These are phyloP conservation scores for Perdita meconis DNA, from an alignment of 2,888 invertebrate species.

Conservation along the genomic window DNA sequence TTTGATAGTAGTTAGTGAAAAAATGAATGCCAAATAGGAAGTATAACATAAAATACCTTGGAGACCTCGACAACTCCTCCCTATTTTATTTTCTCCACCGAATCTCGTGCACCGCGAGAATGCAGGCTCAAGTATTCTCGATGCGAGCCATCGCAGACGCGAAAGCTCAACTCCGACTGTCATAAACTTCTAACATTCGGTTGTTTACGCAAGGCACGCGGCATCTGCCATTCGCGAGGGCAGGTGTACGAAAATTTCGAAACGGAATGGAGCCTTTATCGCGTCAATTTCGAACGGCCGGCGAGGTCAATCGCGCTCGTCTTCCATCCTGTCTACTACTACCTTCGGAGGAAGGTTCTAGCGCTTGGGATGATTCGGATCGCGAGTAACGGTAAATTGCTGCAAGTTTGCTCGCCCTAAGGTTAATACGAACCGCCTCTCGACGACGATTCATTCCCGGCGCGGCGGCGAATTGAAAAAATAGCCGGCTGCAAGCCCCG, in stretches of 20 bases:
- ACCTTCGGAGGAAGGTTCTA: neutral
- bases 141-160: neutral
- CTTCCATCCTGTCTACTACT: neutral
- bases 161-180: neutral
- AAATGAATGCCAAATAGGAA: no score
- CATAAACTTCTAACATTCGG: neutral
- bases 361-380: conserved; percentile 18
- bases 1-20: no score
- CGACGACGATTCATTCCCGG: neutral
- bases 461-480: no score
- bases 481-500: no score
- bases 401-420: conserved; percentile 11
- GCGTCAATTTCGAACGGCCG: neutral
- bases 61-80: no score
- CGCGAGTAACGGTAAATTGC: conserved; percentile 26
- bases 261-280: neutral
- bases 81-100: no score
- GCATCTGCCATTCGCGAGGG: neutral
- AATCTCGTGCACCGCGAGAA: no score
- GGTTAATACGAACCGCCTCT: conserved; percentile 2
- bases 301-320: neutral
- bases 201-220: neutral
- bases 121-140: no score
- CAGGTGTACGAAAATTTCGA: neutral
- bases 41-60: no score